Evolutionary conservation across 2,888 invertebrate species (phyloP).

Genomic region (Oscheius sp.): DNA sequence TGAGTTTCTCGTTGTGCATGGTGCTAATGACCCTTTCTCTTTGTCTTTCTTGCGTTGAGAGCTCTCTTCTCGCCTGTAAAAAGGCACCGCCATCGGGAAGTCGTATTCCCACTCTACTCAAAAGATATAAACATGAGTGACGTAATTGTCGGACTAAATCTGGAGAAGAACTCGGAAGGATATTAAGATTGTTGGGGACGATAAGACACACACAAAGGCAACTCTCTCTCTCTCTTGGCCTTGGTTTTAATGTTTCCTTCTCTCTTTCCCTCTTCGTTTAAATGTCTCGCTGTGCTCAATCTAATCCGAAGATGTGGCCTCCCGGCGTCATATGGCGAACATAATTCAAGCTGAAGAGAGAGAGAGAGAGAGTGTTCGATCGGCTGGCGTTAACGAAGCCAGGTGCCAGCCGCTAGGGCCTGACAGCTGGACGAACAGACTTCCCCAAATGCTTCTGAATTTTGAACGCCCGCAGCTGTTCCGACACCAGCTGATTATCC

Average conservation of each 20-base stretch:
- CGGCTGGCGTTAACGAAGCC: slow-evolving; percentile 27
- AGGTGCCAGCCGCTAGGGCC: slow-evolving; percentile 24
- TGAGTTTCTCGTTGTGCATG: neutral
- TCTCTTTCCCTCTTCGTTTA: no score
- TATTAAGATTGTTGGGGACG: neutral
- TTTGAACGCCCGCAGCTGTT: slow-evolving; percentile 12
- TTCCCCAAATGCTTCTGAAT: slow-evolving; percentile 5
- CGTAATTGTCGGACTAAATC: neutral
- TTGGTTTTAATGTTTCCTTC: no score
- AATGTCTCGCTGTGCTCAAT: slow-evolving; percentile 14
- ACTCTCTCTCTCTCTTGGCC: neutral
- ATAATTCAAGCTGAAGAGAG: no score
- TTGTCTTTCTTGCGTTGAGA: slow-evolving; percentile 12
- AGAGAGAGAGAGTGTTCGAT: slow-evolving; percentile 20
- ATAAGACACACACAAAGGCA: slow-evolving; percentile 1
- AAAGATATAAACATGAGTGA: neutral
- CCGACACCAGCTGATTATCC: neutral
- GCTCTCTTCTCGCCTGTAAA: slow-evolving; percentile 6
- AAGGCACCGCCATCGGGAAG: slow-evolving; percentile 2
- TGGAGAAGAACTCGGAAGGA: neutral
- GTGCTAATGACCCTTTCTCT: slow-evolving; percentile 8
- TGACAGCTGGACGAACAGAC: slow-evolving; percentile 22
- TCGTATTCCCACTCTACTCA: slow-evolving; percentile 5
- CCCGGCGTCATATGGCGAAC: slow-evolving; percentile 28
- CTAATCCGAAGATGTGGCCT: slow-evolving; percentile 23